A percentile compares a stretch with the other conserved stretches of the same genome.
Conservation (phyloP, 2,113 vertebrate species). For the Sialia sialis region DNA sequence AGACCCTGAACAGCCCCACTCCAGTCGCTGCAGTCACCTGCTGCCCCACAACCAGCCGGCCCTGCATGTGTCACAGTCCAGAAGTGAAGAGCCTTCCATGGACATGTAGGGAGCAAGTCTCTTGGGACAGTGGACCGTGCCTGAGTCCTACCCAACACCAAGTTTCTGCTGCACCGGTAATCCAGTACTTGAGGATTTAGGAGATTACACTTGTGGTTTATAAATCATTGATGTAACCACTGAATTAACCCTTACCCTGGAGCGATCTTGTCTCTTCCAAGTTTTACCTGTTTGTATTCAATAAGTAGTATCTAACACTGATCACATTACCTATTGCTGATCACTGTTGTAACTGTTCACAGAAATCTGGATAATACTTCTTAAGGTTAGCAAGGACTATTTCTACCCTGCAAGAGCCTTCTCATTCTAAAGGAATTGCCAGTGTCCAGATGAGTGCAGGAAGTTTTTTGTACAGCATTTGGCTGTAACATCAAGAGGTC, state of each 20-base stretch:
- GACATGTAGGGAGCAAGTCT: background rate
- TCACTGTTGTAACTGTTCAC: background rate
- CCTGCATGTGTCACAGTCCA: background rate
- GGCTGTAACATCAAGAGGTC: background rate
- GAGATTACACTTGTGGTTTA: background rate
- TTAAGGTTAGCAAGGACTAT: background rate
- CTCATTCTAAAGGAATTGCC: background rate
- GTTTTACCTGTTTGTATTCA: background rate
- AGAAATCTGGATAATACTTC: background rate
- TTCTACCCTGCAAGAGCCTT: background rate
- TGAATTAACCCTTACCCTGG: background rate
- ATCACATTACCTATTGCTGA: accelerated
- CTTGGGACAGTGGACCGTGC: accelerated
- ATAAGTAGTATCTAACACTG: background rate
- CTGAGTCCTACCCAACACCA: background rate
- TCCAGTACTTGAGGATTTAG: background rate
- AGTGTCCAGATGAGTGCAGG: background rate
- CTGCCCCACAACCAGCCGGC: background rate
- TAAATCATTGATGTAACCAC: background rate
- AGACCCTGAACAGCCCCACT: background rate
- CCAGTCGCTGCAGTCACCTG: background rate
- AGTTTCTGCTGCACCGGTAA: background rate
- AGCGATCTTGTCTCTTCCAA: background rate
- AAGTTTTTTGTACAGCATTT: background rate
- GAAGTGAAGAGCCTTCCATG: background rate